phyloP scores from a whole-genome alignment of 2,888 invertebrate genomes.

The Ophion ventricosus region DNA sequence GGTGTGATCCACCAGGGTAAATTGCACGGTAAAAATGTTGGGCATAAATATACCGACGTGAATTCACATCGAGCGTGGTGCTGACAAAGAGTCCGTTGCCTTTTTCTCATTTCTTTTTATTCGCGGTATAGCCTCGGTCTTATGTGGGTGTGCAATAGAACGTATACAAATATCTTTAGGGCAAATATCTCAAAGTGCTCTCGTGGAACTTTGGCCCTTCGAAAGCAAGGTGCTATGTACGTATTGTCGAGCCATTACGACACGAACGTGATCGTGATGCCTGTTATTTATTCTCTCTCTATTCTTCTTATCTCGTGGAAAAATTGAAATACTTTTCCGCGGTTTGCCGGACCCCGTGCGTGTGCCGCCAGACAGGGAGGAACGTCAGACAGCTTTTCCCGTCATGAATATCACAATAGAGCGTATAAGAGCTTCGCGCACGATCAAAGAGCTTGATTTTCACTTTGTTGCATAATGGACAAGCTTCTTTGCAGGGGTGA shows the following conservation, averaged over 20 bases:
- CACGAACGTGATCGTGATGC: not conserved
- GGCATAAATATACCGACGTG: slow-evolving; percentile 23
- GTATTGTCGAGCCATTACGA: not conserved
- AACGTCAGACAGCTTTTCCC: not conserved
- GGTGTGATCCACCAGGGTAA: slow-evolving; percentile 31
- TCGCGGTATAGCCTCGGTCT: not conserved
- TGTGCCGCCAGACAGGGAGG: not conserved
- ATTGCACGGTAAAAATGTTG: slow-evolving; percentile 49
- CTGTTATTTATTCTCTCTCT: slow-evolving; percentile 31
- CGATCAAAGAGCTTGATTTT: slow-evolving; percentile 13
- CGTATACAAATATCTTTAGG: not conserved
- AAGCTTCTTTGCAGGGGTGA: not conserved
- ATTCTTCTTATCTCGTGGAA: not conserved
- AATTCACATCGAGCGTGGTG: slow-evolving; percentile 19
- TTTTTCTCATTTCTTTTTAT: not conserved
- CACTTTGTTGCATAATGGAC: not conserved
- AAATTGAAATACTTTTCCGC: slow-evolving; percentile 1
- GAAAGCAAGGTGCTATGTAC: not conserved
- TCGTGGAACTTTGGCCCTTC: not conserved
- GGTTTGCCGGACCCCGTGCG: not conserved
- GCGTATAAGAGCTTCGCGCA: not conserved
- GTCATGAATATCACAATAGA: not conserved
- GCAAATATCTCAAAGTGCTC: not conserved
- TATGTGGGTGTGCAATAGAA: not conserved
- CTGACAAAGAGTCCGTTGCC: slow-evolving; percentile 11